Evolutionary conservation across 2,888 invertebrate species (phyloP).

Genomic region (Oscheius sp.): DNA sequence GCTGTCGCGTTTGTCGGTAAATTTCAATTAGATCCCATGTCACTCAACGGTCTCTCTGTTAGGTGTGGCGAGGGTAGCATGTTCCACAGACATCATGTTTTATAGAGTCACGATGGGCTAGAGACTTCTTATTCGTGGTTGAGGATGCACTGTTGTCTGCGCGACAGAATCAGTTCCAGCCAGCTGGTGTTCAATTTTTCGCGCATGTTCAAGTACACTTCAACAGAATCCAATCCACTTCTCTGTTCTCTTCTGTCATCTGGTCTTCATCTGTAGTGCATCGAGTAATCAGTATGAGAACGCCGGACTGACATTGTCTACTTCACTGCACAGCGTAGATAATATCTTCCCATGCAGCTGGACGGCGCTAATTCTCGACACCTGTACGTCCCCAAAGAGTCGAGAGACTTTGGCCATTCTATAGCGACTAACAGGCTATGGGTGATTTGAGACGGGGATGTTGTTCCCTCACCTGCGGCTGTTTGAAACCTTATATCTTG

Average conservation of each 20-base stretch:
- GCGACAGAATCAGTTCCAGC: not conserved
- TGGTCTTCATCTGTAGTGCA: conserved; percentile 15
- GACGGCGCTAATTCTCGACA: conserved; percentile 14
- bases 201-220: conserved; percentile 26
- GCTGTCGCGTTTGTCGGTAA: conserved; percentile 34
- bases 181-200: conserved; percentile 24
- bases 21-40: conserved; percentile 36
- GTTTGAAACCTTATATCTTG: conserved; percentile 28
- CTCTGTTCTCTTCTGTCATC: conserved; percentile 14
- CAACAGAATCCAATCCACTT: conserved; percentile 18
- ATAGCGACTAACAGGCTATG: too few relatives aligned
- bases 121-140: too few relatives aligned
- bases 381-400: conserved; percentile 4
- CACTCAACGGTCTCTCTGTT: conserved; percentile 27
- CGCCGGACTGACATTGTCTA: conserved; percentile 26
- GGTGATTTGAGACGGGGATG: conserved; percentile 3
- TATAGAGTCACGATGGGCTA: not conserved
- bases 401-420: not conserved
- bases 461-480: conserved; percentile 33
- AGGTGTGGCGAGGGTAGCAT: conserved; percentile 29
- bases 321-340: conserved; percentile 34
- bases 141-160: not conserved
- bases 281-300: conserved; percentile 27
- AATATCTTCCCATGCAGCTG: conserved; percentile 33
- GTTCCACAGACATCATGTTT: not conserved